Conservation (phyloP, 2,888 invertebrate species). For the Heliothis peltigera region DNA sequence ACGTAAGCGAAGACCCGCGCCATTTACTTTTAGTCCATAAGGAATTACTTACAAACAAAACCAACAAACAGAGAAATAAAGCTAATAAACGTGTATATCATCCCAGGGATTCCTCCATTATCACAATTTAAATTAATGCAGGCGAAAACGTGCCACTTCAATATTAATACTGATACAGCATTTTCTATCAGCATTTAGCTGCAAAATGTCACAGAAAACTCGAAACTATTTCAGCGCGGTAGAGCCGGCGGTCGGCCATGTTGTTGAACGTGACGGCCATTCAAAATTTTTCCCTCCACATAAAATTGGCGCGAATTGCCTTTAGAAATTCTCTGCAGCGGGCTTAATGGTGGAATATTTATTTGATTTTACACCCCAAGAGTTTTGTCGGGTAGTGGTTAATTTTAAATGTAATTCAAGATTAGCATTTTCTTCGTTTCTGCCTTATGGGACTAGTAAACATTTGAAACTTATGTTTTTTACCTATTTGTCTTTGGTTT, state of each 20-base stretch:
- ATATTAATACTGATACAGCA: conserved; percentile 11
- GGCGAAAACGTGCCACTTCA: background rate
- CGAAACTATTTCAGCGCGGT: conserved; percentile 37
- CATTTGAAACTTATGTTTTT: too few species aligned
- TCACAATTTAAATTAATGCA: background rate
- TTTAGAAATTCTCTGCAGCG: conserved; percentile 47
- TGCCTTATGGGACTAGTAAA: background rate
- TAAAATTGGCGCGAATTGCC: conserved; percentile 44
- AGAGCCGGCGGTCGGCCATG: conserved; percentile 41
- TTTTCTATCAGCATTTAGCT: conserved; percentile 31
- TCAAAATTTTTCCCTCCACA: conserved; percentile 31
- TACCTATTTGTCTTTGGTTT: too few species aligned
- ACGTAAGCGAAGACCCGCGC: too few species aligned
- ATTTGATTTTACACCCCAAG: conserved; percentile 33
- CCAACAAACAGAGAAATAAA: too few species aligned
- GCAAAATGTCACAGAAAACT: conserved; percentile 40
- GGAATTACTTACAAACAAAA: too few species aligned
- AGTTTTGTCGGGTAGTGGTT: conserved; percentile 4
- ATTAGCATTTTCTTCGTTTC: conserved; percentile 9
- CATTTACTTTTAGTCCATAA: too few species aligned
- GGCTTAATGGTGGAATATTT: conserved; percentile 50
- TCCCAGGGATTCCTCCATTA: background rate
- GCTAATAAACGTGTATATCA: too few species aligned
- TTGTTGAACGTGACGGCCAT: conserved; percentile 56
- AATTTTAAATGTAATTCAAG: conserved; percentile 17